Evolutionary conservation across 2,888 invertebrate species (phyloP), one percentile per base, ranked within the genome.

Genomic region (Deilephila porcellus): DNA sequence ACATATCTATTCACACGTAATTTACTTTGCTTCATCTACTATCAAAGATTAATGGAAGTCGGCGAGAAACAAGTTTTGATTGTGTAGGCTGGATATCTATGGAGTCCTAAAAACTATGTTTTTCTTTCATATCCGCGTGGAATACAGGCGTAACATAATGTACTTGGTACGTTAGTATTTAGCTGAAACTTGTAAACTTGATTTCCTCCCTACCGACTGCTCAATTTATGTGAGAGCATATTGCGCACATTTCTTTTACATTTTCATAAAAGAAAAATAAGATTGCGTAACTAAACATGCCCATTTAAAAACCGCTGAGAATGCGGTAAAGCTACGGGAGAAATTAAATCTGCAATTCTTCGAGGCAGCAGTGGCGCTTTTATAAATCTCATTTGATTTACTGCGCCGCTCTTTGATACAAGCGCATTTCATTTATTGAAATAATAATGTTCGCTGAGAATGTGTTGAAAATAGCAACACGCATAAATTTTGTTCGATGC

Each of bases 341-440:
- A 87, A 88, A 86, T 82, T 83, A 78, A 85, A 84, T 86, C 81
- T 83, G 81, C 83, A 82, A 83, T 84, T 85, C 81, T 78, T 79
- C 81, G 77, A 80, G 78, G 80, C 83, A 81, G 78, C 79, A 72
- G 78, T 79, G 76, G 79, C 80, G 79, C 81, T 84, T 82, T 80
- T 77, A 80, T 82, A 85, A 87, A 86, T 87, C 84, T 83, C 76
- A 82, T 87, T 89, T 83, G 76, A 83, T 81, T 84, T 81, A 80
- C 76, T 76, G 77, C 78, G 77, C 77, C 81, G 75, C 77, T 76
- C 73, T 74, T 78, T 75, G 73, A 77, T 79, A 79, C 74, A 70
- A 74, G 73, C 73, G 73, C 72, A 74, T 71, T 71, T 67, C 29
- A 74, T 71, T 71, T 60, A 74, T 72, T 70, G 67, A 32, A 70